Evolutionary conservation across 2,888 invertebrate species (phyloP).

Genomic region (Platycnemis pennipes): DNA sequence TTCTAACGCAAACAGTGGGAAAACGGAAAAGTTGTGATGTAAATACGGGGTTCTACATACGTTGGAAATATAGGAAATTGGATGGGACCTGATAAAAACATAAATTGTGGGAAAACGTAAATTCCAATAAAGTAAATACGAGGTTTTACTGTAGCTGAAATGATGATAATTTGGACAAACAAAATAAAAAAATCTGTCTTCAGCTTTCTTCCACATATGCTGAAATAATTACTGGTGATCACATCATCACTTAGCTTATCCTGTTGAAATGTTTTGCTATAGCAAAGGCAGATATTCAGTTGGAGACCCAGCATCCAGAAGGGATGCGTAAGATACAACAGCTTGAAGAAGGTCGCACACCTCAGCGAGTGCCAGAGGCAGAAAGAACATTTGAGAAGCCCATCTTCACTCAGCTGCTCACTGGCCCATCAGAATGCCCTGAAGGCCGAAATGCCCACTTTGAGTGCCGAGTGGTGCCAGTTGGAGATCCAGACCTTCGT

Average conservation of each 20-base stretch:
- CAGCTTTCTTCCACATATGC: too few relatives aligned
- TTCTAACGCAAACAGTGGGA: too few relatives aligned
- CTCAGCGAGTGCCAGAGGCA: conserved; percentile 85
- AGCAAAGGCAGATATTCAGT: conserved; percentile 92
- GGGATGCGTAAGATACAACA: conserved; percentile 94
- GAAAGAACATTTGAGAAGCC: conserved; percentile 94
- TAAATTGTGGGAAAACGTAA: too few relatives aligned
- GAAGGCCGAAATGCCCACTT: conserved; percentile 95
- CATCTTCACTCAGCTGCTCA: conserved; percentile 92
- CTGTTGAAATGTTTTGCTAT: conserved; percentile 72
- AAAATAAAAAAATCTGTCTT: too few relatives aligned
- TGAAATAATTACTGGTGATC: neutral
- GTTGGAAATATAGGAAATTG: too few relatives aligned
- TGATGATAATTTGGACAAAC: too few relatives aligned
- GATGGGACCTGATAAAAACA: too few relatives aligned
- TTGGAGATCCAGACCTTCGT: conserved; percentile 94
- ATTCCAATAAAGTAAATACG: too few relatives aligned
- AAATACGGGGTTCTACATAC: too few relatives aligned
- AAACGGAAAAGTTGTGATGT: too few relatives aligned
- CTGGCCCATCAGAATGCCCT: conserved; percentile 94
- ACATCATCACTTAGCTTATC: neutral
- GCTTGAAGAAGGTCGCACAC: conserved; percentile 88
- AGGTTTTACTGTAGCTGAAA: too few relatives aligned
- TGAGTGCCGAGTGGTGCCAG: conserved; percentile 94
- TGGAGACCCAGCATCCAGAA: conserved; percentile 96